phyloP scores from a whole-genome alignment of 2,113 vertebrate species.

The Budorcas taxicolor region DNA sequence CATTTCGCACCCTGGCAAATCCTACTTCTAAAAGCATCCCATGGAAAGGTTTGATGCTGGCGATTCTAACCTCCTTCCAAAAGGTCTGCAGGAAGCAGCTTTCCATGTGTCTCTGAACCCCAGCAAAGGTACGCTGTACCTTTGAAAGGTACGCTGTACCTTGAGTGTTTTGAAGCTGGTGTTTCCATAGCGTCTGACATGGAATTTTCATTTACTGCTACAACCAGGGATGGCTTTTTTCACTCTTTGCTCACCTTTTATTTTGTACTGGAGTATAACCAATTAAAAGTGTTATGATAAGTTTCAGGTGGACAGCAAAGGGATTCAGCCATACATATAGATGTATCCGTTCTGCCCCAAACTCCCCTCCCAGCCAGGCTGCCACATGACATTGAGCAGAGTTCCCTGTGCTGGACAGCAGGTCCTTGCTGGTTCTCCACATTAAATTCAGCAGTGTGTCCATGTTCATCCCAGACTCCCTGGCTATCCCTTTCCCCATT shows the following conservation, averaged over 20 bases:
- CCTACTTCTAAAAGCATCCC: neutral
- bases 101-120: slow-evolving; percentile 25
- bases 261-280: neutral
- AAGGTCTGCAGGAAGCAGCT: slow-evolving; percentile 5
- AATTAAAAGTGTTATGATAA: neutral
- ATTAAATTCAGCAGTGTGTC: rapidly evolving
- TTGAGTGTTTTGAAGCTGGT: neutral
- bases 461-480: too few species aligned
- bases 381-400: neutral
- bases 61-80: slow-evolving; percentile 47
- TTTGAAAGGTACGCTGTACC: too few species aligned
- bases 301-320: neutral
- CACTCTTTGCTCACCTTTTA: neutral
- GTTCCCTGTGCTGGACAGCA: too few species aligned
- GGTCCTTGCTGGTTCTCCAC: too few species aligned
- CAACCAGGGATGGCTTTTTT: neutral
- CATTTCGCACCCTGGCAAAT: neutral
- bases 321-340: neutral
- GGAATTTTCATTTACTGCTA: slow-evolving; percentile 44
- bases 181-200: slow-evolving; percentile 5
- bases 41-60: neutral
- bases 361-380: neutral
- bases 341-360: rapidly evolving
- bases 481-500: neutral
- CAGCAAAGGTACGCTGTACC: neutral